Conservation (phyloP, 1,140 invertebrate genomes). For the Anoplophora glabripennis region DNA sequence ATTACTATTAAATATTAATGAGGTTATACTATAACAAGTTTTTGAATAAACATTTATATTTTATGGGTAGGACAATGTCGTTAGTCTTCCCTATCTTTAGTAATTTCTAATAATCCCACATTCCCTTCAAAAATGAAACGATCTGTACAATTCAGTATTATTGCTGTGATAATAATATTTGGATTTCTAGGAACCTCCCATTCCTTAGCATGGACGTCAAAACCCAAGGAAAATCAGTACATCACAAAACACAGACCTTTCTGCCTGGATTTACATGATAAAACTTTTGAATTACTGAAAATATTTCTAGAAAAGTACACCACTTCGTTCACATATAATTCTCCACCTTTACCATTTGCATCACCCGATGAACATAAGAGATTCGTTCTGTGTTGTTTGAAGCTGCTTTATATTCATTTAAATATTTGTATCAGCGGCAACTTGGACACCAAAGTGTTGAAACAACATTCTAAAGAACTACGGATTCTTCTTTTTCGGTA, state of each 20-base stretch:
- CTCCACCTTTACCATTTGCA: constrained; percentile 52
- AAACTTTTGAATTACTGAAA: constrained; percentile 58
- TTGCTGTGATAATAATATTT: constrained; percentile 2
- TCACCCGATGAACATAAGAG: constrained; percentile 56
- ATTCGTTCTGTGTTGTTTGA: constrained; percentile 60
- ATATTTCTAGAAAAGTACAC: constrained; percentile 61
- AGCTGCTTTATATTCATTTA: constrained; percentile 60
- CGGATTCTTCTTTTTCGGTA: constrained; percentile 57
- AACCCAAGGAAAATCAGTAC: constrained; percentile 56
- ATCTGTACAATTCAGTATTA: neutral
- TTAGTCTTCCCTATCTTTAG: neutral
- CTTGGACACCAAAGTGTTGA: constrained; percentile 52
- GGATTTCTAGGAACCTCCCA: constrained; percentile 57
- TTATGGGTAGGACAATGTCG: no score
- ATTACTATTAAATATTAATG: no score
- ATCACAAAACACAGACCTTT: constrained; percentile 60
- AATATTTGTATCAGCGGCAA: constrained; percentile 56
- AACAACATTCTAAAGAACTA: constrained; percentile 56
- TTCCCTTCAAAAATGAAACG: neutral
- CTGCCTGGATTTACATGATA: constrained; percentile 63
- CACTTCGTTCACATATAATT: constrained; percentile 50
- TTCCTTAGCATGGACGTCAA: constrained; percentile 66
- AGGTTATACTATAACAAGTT: no score
- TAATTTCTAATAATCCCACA: no score
- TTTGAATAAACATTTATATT: no score